Evolutionary conservation across 1,140 invertebrate species (phyloP), one percentile per base, ranked within the genome.

Genomic region (Spodoptera frugiperda): DNA sequence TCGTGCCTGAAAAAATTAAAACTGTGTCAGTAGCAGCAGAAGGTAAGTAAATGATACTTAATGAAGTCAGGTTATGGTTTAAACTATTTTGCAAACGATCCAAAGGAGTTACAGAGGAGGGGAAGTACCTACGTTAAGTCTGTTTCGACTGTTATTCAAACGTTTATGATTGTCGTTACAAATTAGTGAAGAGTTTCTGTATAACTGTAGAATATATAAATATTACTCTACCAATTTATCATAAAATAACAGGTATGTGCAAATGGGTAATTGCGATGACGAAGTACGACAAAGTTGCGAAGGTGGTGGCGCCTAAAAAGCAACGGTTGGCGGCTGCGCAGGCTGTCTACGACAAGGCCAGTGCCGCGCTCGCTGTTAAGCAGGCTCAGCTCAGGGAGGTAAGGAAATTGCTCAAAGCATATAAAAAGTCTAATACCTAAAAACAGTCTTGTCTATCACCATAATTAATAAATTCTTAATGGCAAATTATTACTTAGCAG

Each of bases 241-340:
- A 59, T 15, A 30, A 39, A 12, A 61, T 33, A 15, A 9, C 72
- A 95, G 95, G 97, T 81, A 94, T 99, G 46, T 98, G 98, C 81
- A 97, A 97, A 83, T 99, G 98, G 98, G 97, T 99, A 1, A 96
- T 97, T 77, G 97, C 97, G 0, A 97, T 99, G 90, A 97, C 98
- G 11, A 98, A 99, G 80, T 99, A 99, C 87, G 98, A 99, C 89
- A 96, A 97, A 83, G 98, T 99, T 0, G 98, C 97, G 0, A 97
- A 97, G 91, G 96, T 98, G 19, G 97, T 99, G 17, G 96, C 96
- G 0, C 98, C 98, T 0, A 98, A 97, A 87, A 98, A 97, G 86
- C 95, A 96, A 82, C 97, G 97, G 6, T 86, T 99, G 14, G 96
- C 96, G 0, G 96, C 96, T 71, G 98, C 98, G 3, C 97, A 98